Evolutionary conservation across 2,797 vertebrate genomes (phyloP).

Genomic region (Paratrypauchen microcephalus): DNA sequence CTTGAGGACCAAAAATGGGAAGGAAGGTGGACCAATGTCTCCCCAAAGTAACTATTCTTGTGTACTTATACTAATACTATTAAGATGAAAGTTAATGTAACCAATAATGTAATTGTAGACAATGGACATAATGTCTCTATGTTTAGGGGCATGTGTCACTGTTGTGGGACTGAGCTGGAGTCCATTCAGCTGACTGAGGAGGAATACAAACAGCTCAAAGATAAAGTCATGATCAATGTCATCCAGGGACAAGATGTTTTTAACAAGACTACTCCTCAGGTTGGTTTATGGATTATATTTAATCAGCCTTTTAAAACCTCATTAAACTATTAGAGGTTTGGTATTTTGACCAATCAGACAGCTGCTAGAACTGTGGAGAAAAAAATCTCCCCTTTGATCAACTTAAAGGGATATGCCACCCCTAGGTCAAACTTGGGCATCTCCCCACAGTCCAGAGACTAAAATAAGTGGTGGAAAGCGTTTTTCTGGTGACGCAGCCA

Average conservation of each 20-base stretch:
- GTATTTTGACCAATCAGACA: not conserved
- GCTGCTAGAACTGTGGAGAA: constrained; percentile 12
- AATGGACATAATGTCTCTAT: constrained; percentile 62
- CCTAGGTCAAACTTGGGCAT: no score
- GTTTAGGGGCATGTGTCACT: constrained; percentile 58
- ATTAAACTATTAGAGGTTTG: not conserved
- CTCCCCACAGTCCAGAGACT: no score
- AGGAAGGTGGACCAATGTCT: constrained; percentile 77
- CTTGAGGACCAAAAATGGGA: constrained; percentile 82
- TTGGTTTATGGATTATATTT: constrained; percentile 1
- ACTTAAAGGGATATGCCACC: no score
- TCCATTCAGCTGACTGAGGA: constrained; percentile 72
- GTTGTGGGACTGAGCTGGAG: constrained; percentile 63
- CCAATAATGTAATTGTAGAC: not conserved
- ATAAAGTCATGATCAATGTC: constrained; percentile 82
- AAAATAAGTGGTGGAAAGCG: no score
- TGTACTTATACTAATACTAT: not conserved
- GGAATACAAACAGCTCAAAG: constrained; percentile 85
- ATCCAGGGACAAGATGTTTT: constrained; percentile 89
- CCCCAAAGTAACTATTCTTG: constrained; percentile 76
- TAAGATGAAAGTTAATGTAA: not conserved
- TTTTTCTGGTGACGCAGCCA: no score
- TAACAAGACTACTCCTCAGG: constrained; percentile 90
- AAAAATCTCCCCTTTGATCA: constrained; percentile 7
- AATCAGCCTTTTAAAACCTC: not conserved